phyloP scores from a whole-genome alignment of 2,797 vertebrate species.

The Todus mexicanus region DNA sequence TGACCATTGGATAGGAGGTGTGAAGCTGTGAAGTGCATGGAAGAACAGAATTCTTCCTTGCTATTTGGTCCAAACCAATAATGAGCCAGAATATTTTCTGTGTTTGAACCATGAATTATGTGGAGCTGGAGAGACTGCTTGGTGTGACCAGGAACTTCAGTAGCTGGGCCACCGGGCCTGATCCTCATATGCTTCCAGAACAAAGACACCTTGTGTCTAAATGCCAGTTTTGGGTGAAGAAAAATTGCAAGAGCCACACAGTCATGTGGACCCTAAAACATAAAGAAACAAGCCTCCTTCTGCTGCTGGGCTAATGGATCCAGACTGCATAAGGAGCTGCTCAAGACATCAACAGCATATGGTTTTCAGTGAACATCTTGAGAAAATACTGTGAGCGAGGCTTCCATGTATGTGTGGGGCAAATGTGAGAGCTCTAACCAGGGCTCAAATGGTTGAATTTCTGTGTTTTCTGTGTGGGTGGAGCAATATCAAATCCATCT shows the following conservation, averaged over 20 bases:
- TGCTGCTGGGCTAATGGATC: not conserved
- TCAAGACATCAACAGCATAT: not conserved
- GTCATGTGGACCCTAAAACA: not conserved
- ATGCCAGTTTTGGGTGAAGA: not conserved
- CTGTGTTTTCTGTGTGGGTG: not conserved
- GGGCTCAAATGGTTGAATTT: not conserved
- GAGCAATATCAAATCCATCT: not conserved
- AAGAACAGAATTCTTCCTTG: not conserved
- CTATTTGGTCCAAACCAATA: not conserved
- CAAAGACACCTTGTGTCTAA: not conserved
- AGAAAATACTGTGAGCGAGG: not conserved
- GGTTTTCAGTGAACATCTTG: not conserved
- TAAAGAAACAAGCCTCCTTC: not conserved
- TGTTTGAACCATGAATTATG: not conserved
- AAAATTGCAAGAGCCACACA: not conserved
- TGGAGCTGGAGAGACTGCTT: not conserved
- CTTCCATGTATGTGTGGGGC: not conserved
- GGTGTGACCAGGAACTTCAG: not conserved
- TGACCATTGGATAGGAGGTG: not conserved
- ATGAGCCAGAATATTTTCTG: not conserved
- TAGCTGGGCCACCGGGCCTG: not conserved
- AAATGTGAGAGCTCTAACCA: not conserved
- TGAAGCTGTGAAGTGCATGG: not conserved
- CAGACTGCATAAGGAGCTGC: not conserved
- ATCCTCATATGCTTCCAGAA: accelerated